Conservation (phyloP, 2,113 vertebrate genomes). For the Natator depressus region DNA sequence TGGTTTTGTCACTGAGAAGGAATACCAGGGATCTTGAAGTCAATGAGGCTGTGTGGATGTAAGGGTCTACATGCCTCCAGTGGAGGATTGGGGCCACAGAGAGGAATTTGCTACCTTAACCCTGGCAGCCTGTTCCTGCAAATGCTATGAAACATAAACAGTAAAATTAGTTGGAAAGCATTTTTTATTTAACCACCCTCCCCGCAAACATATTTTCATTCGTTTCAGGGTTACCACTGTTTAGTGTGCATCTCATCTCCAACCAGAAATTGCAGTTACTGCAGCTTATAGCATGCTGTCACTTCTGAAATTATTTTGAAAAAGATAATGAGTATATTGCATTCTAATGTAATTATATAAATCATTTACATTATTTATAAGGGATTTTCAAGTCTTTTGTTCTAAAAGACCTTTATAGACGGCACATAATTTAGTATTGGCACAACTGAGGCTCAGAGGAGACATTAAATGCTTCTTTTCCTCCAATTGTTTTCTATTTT, state of each 20-base stretch:
- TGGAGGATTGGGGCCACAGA: neutral
- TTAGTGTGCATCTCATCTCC: slow-evolving; percentile 8
- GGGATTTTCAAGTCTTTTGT: slow-evolving; percentile 27
- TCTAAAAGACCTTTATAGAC: slow-evolving; percentile 36
- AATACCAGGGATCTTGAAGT: neutral
- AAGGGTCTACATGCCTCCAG: neutral
- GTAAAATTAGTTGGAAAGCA: neutral
- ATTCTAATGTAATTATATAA: slow-evolving; percentile 58
- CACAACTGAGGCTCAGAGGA: slow-evolving; percentile 20
- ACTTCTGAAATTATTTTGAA: slow-evolving; percentile 34
- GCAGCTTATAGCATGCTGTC: slow-evolving; percentile 2
- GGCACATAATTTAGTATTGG: slow-evolving; percentile 17
- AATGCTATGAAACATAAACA: fast-evolving
- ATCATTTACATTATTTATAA: slow-evolving; percentile 54
- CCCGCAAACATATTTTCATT: neutral
- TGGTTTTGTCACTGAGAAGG: neutral
- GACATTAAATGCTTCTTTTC: neutral
- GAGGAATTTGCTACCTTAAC: neutral
- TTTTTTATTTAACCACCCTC: neutral
- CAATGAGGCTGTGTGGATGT: neutral
- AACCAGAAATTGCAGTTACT: neutral
- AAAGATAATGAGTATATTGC: slow-evolving; percentile 30
- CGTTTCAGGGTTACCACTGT: neutral
- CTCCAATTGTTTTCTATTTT: neutral
- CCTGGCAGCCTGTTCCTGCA: fast-evolving